Evolutionary conservation across 2,113 vertebrate genomes (phyloP).

Genomic region (Eretmochelys imbricata): DNA sequence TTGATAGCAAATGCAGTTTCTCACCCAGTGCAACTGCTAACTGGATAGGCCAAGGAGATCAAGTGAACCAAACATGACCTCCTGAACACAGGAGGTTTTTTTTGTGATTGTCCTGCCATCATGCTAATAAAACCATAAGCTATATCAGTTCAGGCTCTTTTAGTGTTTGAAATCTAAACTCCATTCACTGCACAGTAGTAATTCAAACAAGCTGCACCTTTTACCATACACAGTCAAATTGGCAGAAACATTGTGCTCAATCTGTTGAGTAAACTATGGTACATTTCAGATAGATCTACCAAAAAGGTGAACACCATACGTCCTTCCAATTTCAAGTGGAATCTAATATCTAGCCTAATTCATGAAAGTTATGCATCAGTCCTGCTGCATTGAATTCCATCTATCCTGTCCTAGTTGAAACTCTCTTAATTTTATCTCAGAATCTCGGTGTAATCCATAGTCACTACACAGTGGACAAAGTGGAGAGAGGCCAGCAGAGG

Average conservation of each 20-base stretch:
- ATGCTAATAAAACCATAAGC: not conserved
- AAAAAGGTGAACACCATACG: not conserved
- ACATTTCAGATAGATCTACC: constrained; percentile 4
- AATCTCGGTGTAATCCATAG: not conserved
- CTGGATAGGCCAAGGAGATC: not conserved
- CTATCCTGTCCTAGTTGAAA: not conserved
- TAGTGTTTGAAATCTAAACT: not conserved
- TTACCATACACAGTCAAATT: not conserved
- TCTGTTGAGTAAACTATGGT: not conserved
- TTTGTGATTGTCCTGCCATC: not conserved
- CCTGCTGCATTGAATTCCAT: not conserved
- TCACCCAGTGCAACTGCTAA: not conserved
- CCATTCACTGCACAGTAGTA: not conserved
- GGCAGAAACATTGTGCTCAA: not conserved
- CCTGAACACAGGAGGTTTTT: not conserved
- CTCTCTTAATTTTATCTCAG: not conserved
- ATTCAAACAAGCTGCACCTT: not conserved
- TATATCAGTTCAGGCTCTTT: not conserved
- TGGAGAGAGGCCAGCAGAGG: too few species aligned
- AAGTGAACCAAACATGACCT: not conserved
- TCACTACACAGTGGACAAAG: not conserved
- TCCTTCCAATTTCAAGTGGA: not conserved
- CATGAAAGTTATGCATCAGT: not conserved
- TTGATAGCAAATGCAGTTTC: not conserved
- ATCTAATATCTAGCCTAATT: not conserved